Evolutionary conservation across 2,113 vertebrate species (phyloP).

Genomic region (Chloebia gouldiae): DNA sequence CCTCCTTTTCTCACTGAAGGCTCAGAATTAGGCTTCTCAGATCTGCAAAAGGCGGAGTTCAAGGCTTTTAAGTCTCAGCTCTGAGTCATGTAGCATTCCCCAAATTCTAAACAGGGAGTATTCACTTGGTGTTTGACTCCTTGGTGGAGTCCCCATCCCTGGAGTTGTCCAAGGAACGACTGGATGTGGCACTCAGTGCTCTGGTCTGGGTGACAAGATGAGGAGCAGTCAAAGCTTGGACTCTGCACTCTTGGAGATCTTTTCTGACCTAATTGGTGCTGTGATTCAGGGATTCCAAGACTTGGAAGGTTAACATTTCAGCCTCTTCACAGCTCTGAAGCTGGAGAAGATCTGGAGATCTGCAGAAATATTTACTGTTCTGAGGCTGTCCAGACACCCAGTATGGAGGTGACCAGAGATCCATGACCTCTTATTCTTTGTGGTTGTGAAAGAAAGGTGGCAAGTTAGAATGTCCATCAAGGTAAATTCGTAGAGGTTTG

Average conservation of each 20-base stretch:
- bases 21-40: not conserved
- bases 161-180: not conserved
- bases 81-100: rapidly evolving
- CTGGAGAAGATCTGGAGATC: not conserved
- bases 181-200: not conserved
- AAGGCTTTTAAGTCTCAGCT: not conserved
- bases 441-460: not conserved
- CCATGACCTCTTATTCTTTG: not conserved
- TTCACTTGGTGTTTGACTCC: not conserved
- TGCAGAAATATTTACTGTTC: not conserved
- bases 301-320: not conserved
- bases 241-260: not conserved
- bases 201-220: too few species aligned
- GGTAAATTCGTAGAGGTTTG: not conserved
- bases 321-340: not conserved
- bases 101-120: not conserved
- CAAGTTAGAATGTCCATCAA: not conserved
- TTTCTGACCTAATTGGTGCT: not conserved
- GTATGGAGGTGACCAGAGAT: not conserved
- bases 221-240: not conserved
- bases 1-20: not conserved
- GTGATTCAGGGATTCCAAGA: not conserved
- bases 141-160: not conserved
- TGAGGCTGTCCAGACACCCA: not conserved
- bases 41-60: not conserved